Evolutionary conservation across 2,797 vertebrate genomes (phyloP).

Genomic region (Mormyrops attenuatus): DNA sequence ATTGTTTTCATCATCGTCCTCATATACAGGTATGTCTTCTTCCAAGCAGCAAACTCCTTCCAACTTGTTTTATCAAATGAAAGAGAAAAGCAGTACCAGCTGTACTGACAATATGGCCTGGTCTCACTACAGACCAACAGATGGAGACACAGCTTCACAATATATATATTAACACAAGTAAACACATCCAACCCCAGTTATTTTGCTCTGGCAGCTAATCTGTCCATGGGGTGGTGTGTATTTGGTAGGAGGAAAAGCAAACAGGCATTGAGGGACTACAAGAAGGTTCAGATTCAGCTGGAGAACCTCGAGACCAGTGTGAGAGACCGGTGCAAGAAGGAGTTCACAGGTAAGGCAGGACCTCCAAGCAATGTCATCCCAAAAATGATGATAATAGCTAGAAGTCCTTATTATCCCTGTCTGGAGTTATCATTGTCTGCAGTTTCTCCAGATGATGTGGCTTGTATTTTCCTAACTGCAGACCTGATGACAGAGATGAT

Average conservation of each 20-base stretch:
- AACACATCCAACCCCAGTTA: neutral
- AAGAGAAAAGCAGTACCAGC: neutral
- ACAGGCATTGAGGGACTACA: slow-evolving; percentile 93
- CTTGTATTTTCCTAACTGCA: slow-evolving; percentile 38
- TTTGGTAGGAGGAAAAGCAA: slow-evolving; percentile 87
- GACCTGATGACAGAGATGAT: slow-evolving; percentile 99
- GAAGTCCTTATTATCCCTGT: neutral
- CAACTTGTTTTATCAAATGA: neutral
- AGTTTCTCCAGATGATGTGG: neutral
- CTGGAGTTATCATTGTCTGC: neutral
- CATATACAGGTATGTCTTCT: slow-evolving; percentile 77
- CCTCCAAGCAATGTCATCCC: neutral
- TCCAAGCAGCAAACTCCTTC: neutral
- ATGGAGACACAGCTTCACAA: neutral
- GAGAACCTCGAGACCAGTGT: slow-evolving; percentile 97
- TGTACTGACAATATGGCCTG: neutral
- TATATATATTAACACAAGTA: neutral
- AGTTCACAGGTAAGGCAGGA: slow-evolving; percentile 81
- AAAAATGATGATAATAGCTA: neutral
- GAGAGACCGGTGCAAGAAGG: slow-evolving; percentile 93
- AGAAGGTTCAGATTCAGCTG: slow-evolving; percentile 95
- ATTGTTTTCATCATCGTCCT: slow-evolving; percentile 90
- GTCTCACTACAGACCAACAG: neutral
- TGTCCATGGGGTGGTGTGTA: slow-evolving; percentile 3
- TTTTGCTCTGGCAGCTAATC: neutral